Evolutionary conservation across 2,113 vertebrate species (phyloP), one percentile per base, ranked within the genome.

Genomic region (Gulo gulo): DNA sequence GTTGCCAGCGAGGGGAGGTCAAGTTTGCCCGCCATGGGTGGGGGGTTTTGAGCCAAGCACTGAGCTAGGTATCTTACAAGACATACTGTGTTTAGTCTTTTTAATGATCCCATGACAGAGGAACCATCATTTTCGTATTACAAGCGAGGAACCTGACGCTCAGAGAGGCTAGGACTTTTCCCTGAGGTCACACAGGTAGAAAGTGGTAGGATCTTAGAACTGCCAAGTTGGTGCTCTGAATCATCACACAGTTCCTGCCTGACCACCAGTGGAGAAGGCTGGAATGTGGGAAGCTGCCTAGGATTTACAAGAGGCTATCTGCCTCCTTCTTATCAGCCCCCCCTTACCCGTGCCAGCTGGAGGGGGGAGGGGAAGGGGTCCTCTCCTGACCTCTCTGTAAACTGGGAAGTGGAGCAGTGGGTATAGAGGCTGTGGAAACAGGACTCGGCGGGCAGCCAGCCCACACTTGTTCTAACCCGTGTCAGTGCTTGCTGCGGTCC

Each of bases 341-440:
- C 47, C 42, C 36, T 16, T 18, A 71, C 21, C 18, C 42, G 34
- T 42, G 63, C 55, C 11, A 78, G 65, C 63, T 88, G 34, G 34
- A 2, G 29, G 6, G 61, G 61, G 61, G 11, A 9, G 24, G 61
- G 29, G 63, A 2, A 14, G 1, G 89, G 47, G 34, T 50, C 65
- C 82, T 96, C 67, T 94, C 65, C 65, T 97, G 88, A 88, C 92
- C 97, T 94, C 87, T 65, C 86, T 42, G 36, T 97, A 94, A 97
- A 97, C 86, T 92, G 79, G 92, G 89, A 95, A 85, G 95, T 73
- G 16, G 65, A 73, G 87, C 24, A 12, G 45, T n/a, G 31, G 88
- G 85, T 18, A 93, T 39, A 95, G 63, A 95, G 94, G n/a, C 34
- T 89, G 86, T 61, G 69, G 91, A 79, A 97, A 93, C 69, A 96